These are phyloP conservation scores for Gnathonemus longibarbis DNA, from an alignment of 2,113 vertebrate genomes.

Conservation along the genomic window DNA sequence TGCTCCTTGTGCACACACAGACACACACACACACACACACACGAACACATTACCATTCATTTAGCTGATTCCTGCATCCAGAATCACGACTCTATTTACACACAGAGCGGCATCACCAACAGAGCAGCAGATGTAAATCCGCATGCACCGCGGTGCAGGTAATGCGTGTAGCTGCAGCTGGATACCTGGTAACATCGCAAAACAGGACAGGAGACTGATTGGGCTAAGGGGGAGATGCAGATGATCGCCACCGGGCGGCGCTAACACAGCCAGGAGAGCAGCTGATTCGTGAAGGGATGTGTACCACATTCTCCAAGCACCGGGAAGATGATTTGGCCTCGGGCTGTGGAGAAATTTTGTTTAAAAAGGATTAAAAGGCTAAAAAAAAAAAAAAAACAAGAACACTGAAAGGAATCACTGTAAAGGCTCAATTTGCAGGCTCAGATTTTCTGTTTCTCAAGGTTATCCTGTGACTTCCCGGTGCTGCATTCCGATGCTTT, in stretches of 20 bases:
- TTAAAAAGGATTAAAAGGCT: not conserved
- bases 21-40: not conserved
- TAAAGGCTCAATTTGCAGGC: not conserved
- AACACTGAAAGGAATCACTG: not conserved
- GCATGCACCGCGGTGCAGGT: not conserved
- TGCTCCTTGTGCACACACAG: too few relatives aligned
- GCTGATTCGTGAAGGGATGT: not conserved
- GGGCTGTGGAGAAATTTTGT: not conserved
- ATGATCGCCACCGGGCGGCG: not conserved
- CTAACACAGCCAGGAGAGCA: not conserved
- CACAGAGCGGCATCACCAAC: not conserved
- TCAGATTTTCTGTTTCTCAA: not conserved
- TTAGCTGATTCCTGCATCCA: not conserved
- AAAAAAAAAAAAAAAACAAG: not conserved
- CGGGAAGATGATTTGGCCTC: not conserved
- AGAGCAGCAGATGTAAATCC: not conserved
- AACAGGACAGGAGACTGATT: not conserved
- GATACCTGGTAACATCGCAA: not conserved
- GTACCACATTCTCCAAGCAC: not conserved
- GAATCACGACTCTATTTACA: not conserved
- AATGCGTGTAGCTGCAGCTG: not conserved
- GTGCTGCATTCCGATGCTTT: not conserved
- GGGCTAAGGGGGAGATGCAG: not conserved
- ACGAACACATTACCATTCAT: not conserved
- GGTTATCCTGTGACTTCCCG: not conserved